A percentile compares a stretch with the other conserved stretches of the same genome.
Conservation (phyloP, 2,888 invertebrate genomes). For the Eristalinus sepulchralis region DNA sequence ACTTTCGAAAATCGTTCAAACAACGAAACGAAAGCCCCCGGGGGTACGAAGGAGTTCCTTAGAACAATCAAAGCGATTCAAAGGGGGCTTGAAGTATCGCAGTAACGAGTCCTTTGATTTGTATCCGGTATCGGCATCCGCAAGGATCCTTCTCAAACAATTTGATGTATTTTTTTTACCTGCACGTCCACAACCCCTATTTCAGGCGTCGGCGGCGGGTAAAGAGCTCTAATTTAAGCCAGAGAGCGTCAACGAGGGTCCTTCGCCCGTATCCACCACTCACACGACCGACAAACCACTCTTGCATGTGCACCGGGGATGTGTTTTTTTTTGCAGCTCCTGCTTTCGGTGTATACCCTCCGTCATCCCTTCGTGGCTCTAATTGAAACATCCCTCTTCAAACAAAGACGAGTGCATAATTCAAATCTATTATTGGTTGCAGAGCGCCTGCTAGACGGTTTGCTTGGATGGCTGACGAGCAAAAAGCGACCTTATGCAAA, state of each 20-base stretch:
- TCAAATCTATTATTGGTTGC: conserved; percentile 64
- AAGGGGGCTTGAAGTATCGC: conserved; percentile 54
- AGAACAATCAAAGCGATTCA: conserved; percentile 45
- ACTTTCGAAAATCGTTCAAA: conserved; percentile 62
- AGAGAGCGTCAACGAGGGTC: conserved; percentile 56
- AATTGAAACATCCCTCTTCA: conserved; percentile 62
- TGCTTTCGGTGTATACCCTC: too few species aligned
- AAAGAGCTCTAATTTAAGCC: conserved; percentile 63
- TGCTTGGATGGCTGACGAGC: not conserved
- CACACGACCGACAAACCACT: conserved; percentile 10
- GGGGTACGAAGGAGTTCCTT: conserved; percentile 17
- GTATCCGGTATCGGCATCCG: conserved; percentile 63
- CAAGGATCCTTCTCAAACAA: conserved; percentile 57
- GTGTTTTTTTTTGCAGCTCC: not conserved
- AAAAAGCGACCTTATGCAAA: conserved; percentile 54
- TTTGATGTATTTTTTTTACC: not conserved
- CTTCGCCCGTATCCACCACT: conserved; percentile 38
- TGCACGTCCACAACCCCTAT: not conserved
- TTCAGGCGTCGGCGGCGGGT: not conserved
- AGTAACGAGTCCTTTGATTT: conserved; percentile 68
- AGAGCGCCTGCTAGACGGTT: not conserved
- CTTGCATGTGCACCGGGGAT: conserved; percentile 15
- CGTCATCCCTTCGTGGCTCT: conserved; percentile 52
- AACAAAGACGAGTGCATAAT: conserved; percentile 67
- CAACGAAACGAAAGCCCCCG: conserved; percentile 9